These are phyloP conservation scores for Actinemys pallida DNA, from an alignment of 2,113 vertebrate species.

Conservation along the genomic window DNA sequence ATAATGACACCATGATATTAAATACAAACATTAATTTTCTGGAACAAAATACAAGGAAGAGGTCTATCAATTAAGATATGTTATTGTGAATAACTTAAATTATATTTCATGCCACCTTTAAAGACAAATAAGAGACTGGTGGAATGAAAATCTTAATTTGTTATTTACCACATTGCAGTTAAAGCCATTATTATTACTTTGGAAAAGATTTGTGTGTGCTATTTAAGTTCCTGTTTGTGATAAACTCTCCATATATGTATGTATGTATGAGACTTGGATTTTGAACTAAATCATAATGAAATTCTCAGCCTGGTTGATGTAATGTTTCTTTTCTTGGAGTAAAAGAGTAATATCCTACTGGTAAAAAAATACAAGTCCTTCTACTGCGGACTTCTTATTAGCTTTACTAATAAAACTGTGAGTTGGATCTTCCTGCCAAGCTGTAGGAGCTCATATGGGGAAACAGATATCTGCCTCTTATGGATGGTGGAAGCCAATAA, in stretches of 20 bases:
- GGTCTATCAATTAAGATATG: constrained; percentile 76
- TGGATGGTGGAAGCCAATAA: constrained; percentile 2
- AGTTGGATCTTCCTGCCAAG: constrained; percentile 2
- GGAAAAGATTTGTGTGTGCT: constrained; percentile 50
- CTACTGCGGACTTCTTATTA: constrained; percentile 32
- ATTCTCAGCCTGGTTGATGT: not conserved
- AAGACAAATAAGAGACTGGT: constrained; percentile 61
- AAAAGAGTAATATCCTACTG: constrained; percentile 26
- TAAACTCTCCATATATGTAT: not conserved
- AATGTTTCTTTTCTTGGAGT: constrained; percentile 24
- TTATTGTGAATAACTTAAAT: constrained; percentile 69
- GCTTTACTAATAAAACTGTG: constrained; percentile 53
- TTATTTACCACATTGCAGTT: constrained; percentile 56
- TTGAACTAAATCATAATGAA: constrained; percentile 49
- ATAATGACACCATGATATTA: constrained; percentile 77
- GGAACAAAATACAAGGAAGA: constrained; percentile 75
- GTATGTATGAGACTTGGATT: not conserved
- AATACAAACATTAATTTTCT: constrained; percentile 80
- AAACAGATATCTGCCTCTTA: not conserved
- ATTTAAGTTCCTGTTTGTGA: constrained; percentile 22
- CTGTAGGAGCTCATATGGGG: constrained; percentile 25
- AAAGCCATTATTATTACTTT: constrained; percentile 51
- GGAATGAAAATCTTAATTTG: constrained; percentile 71
- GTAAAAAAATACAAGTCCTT: constrained; percentile 44
- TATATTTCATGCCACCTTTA: constrained; percentile 50